A percentile compares a stretch with the other conserved stretches of the same genome.
These are phyloP conservation scores for Pachyseris speciosa DNA, from an alignment of 64 coral and sea anemone genomes.

Conservation along the genomic window DNA sequence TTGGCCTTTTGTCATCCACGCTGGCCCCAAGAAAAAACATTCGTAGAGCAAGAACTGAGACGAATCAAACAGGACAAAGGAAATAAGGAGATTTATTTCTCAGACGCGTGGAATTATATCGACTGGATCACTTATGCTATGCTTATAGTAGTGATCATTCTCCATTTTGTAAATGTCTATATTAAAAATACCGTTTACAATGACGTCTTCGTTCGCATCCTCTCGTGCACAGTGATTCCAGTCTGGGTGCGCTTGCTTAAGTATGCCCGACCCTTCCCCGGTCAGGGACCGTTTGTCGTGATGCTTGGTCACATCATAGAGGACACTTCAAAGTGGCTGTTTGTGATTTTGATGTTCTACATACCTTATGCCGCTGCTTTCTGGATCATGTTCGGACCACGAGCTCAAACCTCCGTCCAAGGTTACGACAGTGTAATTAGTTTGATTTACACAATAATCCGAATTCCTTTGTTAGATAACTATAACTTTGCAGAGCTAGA, in stretches of 20 bases:
- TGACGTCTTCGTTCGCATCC: conserved; percentile 67
- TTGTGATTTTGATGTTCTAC: conserved; percentile 78
- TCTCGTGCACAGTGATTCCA: conserved; percentile 72
- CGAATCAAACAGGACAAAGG: conserved; percentile 36
- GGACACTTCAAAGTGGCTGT: conserved; percentile 77
- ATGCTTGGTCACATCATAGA: conserved; percentile 82
- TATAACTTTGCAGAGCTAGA: conserved; percentile 59
- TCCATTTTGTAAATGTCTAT: conserved; percentile 57
- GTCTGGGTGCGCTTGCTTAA: conserved; percentile 83
- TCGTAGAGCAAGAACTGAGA: conserved; percentile 64
- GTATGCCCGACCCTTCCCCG: conserved; percentile 84
- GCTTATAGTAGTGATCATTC: conserved; percentile 53
- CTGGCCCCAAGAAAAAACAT: conserved; percentile 79
- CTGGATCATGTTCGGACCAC: conserved; percentile 82
- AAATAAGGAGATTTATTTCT: conserved; percentile 56
- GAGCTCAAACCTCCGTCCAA: conserved; percentile 41
- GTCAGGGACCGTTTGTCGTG: conserved; percentile 81
- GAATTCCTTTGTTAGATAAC: conserved; percentile 63
- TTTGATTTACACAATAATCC: conserved; percentile 61
- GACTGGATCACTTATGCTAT: conserved; percentile 75
- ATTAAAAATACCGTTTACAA: conserved; percentile 49
- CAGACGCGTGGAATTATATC: conserved; percentile 77
- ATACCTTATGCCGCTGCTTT: conserved; percentile 88
- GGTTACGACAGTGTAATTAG: conserved; percentile 53
- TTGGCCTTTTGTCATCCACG: conserved; percentile 77